Base-by-base conservation (phyloP, 2,113 vertebrate species). In the Actenoides lindsayi region DNA sequence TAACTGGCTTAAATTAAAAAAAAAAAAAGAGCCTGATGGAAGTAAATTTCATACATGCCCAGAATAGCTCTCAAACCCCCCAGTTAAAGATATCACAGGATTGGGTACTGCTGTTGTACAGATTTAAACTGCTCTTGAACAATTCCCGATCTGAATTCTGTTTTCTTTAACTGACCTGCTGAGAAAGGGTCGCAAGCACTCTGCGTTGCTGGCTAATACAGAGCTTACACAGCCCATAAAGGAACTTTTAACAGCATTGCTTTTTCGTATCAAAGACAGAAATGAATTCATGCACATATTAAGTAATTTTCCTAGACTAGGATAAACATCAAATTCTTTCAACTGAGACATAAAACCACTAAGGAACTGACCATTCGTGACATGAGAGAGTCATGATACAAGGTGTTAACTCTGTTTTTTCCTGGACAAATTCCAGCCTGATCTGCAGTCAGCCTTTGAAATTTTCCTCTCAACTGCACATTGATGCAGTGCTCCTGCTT, bases 151-250 rank as follows among this genome's bases (percentile, higher is more conserved):
- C 56, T 27, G n/a, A 96, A 87, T 59, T 76, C 27, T 71, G 28
- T 88, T 95, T 91, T 84, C 69, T 91, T 85, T 84, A 75, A 64
- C 62, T 71, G 83, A 93, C 83, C 83, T 46, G 71, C 18, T 44
- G 33, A 83, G 71, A 83, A 83, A 78, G 28, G 89, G 48, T 92
- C 71, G 65, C 46, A 51, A 74, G 69, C 44, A 37, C 39, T 67
- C 62, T 70, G 62, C 37, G n/a, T 16, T 86, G 90, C 77, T 87
- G 67, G 62, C 65, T 87, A 69, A 67, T 16, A 62, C 1, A 9
- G 64, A 91, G 68, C 63, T 87, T 51, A 83, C 30, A 51, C 56
- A 80, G 81, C 64, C 83, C 65, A 63, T 50, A 93, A 90, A 86
- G 80, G 46, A 74, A 35, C 50, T 70, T 73, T 73, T 63, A 65